These are phyloP conservation scores for Pampusana beccarii DNA, from an alignment of 2,113 vertebrate genomes.

Conservation along the genomic window DNA sequence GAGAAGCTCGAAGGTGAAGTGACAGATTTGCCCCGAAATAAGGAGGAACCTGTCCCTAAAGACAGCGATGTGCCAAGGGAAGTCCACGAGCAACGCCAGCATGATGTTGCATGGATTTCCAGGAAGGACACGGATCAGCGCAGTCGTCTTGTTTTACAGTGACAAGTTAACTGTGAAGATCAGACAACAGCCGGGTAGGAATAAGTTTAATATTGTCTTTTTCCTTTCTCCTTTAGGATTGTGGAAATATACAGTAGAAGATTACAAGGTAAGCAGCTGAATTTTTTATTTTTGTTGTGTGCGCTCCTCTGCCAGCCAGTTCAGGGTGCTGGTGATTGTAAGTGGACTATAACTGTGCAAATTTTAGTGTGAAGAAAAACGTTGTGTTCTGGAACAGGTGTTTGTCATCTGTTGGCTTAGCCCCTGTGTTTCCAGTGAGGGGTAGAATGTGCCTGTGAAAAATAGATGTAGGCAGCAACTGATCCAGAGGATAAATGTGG, in stretches of 20 bases:
- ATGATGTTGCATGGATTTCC: accelerated
- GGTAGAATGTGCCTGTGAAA: not conserved
- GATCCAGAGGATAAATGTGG: not conserved
- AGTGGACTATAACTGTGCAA: not conserved
- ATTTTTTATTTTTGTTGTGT: not conserved
- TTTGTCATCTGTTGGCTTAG: not conserved
- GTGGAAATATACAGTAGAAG: constrained; percentile 98
- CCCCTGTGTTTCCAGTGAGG: not conserved
- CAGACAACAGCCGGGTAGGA: not conserved
- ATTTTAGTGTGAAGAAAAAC: not conserved
- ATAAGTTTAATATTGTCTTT: not conserved
- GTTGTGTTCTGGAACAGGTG: not conserved
- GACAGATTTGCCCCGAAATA: not conserved
- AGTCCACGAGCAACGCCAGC: not conserved
- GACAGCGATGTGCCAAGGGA: not conserved
- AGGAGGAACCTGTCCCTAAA: not conserved
- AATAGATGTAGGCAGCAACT: not conserved
- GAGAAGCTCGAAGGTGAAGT: not conserved
- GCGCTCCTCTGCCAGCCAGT: not conserved
- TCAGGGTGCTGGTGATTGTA: not conserved
- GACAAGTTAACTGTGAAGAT: not conserved
- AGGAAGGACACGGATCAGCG: accelerated
- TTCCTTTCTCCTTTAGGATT: constrained; percentile 80
- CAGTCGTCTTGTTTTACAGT: not conserved
- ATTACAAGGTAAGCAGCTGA: constrained; percentile 86